phyloP scores from a whole-genome alignment of 2,888 invertebrate species.

The Diarsia mendica region DNA sequence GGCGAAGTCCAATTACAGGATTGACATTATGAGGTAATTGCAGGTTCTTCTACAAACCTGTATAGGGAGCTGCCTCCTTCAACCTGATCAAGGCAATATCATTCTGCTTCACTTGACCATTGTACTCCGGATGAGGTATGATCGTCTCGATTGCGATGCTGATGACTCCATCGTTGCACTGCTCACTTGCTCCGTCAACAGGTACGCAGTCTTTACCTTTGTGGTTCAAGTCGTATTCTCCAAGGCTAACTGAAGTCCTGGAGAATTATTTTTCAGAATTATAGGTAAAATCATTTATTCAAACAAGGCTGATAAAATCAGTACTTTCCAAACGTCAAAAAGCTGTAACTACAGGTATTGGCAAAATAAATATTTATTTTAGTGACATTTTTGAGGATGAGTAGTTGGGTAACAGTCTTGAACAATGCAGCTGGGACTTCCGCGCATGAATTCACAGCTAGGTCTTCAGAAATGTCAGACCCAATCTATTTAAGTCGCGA shows the following conservation, averaged over 20 bases:
- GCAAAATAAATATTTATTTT: no score
- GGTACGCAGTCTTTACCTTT: slow-evolving; percentile 40
- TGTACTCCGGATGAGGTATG: slow-evolving; percentile 40
- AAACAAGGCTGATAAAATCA: no score
- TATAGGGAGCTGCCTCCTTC: slow-evolving; percentile 43
- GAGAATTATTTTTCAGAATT: no score
- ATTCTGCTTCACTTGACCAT: slow-evolving; percentile 1
- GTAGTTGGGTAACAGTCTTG: no score
- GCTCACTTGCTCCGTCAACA: not conserved
- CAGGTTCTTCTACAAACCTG: slow-evolving; percentile 35
- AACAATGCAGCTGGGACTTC: no score
- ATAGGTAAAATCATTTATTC: no score
- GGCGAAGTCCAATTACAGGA: not conserved
- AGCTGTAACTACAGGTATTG: no score
- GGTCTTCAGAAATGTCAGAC: no score
- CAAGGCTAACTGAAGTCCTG: slow-evolving; percentile 28
- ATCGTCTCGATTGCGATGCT: slow-evolving; percentile 48
- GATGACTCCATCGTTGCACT: slow-evolving; percentile 31
- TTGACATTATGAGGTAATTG: not conserved
- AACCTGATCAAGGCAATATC: slow-evolving; percentile 54
- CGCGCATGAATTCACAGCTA: no score
- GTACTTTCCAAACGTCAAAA: no score
- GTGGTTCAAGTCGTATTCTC: slow-evolving; percentile 29
- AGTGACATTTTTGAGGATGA: no score
- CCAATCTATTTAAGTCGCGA: no score